These are phyloP conservation scores for Venusia cambrica DNA, from an alignment of 2,888 invertebrate genomes.

Conservation along the genomic window DNA sequence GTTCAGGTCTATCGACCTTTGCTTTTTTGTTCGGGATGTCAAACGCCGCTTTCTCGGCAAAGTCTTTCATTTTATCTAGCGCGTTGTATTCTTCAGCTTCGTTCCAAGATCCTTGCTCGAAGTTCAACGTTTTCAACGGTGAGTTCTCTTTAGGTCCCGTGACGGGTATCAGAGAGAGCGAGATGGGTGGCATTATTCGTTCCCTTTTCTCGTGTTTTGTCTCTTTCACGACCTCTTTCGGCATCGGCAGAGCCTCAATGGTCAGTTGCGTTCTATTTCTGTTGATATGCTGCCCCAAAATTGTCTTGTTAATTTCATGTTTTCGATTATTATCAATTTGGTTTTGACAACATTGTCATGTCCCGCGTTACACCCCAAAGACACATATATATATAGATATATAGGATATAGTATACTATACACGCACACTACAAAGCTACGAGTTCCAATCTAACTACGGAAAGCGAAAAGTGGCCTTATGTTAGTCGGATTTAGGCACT, in stretches of 20 bases:
- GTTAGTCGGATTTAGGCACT: slow-evolving; percentile 40
- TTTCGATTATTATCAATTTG: slow-evolving; percentile 74
- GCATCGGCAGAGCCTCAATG: slow-evolving; percentile 66
- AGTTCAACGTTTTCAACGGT: slow-evolving; percentile 58
- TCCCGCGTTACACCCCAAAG: slow-evolving; percentile 40
- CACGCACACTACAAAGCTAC: slow-evolving; percentile 72
- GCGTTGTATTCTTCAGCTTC: slow-evolving; percentile 71
- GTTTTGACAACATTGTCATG: slow-evolving; percentile 76
- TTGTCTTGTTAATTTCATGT: slow-evolving; percentile 31
- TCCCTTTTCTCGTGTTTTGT: slow-evolving; percentile 57
- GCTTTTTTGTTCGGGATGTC: slow-evolving; percentile 67
- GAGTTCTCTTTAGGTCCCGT: slow-evolving; percentile 60
- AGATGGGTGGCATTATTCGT: slow-evolving; percentile 70
- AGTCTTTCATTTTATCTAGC: slow-evolving; percentile 75
- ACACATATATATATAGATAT: slow-evolving; percentile 45
- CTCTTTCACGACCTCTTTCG: slow-evolving; percentile 64
- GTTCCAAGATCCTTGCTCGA: slow-evolving; percentile 57
- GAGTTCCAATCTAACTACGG: slow-evolving; percentile 63
- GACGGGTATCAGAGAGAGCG: slow-evolving; percentile 71
- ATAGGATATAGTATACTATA: slow-evolving; percentile 49
- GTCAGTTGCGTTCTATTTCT: slow-evolving; percentile 73
- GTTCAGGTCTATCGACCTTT: slow-evolving; percentile 42
- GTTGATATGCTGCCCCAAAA: slow-evolving; percentile 77
- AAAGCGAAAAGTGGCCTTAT: slow-evolving; percentile 65
- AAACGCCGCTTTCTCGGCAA: slow-evolving; percentile 73